Conservation (phyloP, 2,113 vertebrate species). For the Marcusenius ussheri region DNA sequence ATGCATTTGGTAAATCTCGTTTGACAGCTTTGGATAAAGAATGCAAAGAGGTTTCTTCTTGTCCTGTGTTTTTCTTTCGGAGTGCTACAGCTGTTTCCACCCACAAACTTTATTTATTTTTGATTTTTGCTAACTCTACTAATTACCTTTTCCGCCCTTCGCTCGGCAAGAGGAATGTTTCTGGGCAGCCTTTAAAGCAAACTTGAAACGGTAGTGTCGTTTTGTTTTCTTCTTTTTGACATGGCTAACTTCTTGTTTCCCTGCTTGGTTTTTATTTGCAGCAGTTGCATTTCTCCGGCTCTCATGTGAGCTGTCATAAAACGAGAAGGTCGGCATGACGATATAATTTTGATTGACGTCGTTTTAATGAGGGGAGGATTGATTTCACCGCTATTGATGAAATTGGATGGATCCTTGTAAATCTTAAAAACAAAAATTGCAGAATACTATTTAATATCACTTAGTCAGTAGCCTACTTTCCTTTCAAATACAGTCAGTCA, state of each 20-base stretch:
- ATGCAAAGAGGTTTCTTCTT: constrained; percentile 23
- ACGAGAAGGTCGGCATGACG: background rate
- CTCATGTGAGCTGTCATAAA: background rate
- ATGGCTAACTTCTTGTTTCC: background rate
- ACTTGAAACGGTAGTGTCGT: background rate
- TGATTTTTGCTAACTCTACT: background rate
- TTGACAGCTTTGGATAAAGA: constrained; percentile 37
- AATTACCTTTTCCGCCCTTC: background rate
- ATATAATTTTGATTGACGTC: background rate
- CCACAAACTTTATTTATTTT: background rate
- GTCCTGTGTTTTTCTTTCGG: background rate
- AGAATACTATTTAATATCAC: background rate
- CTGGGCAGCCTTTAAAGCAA: background rate
- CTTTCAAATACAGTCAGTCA: background rate
- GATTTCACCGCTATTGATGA: background rate
- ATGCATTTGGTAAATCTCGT: constrained; percentile 28
- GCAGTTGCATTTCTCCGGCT: background rate
- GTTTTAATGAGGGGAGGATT: background rate
- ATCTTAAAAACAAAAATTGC: background rate
- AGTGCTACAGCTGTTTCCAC: constrained; percentile 25
- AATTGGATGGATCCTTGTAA: background rate
- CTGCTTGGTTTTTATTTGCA: background rate
- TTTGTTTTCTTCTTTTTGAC: background rate
- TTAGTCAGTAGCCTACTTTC: background rate
- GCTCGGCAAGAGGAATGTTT: background rate